Percentiles rank a stretch among this genome's conserved stretches.
These are phyloP conservation scores for Oostethus manadensis DNA, from an alignment of 2,113 vertebrate genomes.

Conservation along the genomic window DNA sequence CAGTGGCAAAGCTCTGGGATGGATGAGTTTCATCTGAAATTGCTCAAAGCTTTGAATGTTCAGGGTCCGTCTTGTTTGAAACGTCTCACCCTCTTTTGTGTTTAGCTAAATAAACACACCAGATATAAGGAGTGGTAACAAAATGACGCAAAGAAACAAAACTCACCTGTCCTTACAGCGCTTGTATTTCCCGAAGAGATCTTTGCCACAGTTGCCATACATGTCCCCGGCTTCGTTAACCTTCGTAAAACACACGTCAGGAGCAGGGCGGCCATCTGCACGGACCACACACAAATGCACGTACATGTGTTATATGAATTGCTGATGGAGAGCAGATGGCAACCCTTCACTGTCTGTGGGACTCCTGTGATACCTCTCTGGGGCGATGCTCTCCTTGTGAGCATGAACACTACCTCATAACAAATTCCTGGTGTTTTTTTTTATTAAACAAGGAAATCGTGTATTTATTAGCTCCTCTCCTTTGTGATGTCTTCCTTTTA, in stretches of 20 bases:
- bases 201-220: conserved; percentile 94
- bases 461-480: too few relatives aligned
- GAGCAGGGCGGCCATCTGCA: conserved; percentile 80
- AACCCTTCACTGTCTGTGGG: conserved; percentile 27
- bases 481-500: too few relatives aligned
- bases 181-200: conserved; percentile 80
- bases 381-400: conserved; percentile 25
- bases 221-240: conserved; percentile 89
- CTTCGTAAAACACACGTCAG: conserved; percentile 83
- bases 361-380: conserved; percentile 39
- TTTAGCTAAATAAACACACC: too few relatives aligned
- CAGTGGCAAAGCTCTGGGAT: too few relatives aligned
- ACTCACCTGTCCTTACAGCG: conserved; percentile 81
- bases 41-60: too few relatives aligned
- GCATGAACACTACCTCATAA: conserved; percentile 38
- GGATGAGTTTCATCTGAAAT: too few relatives aligned
- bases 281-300: conserved; percentile 6
- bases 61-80: too few relatives aligned
- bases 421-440: too few relatives aligned
- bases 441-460: too few relatives aligned
- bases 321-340: conserved; percentile 53
- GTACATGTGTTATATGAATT: conserved; percentile 18
- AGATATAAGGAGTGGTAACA: not conserved
- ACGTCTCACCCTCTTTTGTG: too few relatives aligned
- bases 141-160: not conserved